phyloP scores from a whole-genome alignment of 2,113 vertebrate species.

The Menura novaehollandiae region DNA sequence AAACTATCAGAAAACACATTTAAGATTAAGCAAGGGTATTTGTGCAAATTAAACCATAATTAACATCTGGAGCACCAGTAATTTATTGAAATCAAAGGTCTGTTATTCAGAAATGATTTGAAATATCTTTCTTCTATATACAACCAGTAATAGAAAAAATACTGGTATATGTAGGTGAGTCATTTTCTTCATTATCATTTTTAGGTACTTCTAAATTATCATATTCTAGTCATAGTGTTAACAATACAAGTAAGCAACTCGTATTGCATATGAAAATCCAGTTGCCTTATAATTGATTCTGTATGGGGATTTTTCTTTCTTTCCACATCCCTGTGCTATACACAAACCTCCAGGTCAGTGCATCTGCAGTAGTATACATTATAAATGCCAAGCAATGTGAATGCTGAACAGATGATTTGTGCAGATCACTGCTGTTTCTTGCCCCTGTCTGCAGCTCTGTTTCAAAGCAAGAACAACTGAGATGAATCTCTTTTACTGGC shows the following conservation, averaged over 20 bases:
- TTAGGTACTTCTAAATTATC: neutral
- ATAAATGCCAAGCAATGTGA: slow-evolving; percentile 12
- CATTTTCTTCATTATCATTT: neutral
- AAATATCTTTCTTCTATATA: neutral
- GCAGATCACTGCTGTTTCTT: slow-evolving; percentile 15
- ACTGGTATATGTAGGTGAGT: neutral
- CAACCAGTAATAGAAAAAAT: neutral
- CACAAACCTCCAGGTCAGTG: neutral
- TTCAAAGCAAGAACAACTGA: neutral
- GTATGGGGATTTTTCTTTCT: neutral
- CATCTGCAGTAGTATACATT: neutral
- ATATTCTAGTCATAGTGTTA: neutral
- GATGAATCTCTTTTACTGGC: neutral
- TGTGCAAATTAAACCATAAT: neutral
- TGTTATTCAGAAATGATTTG: neutral
- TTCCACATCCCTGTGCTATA: neutral
- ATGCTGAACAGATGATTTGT: neutral
- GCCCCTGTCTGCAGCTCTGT: neutral
- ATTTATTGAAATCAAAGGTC: neutral
- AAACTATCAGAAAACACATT: neutral
- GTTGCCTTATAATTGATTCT: neutral
- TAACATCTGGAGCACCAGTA: neutral
- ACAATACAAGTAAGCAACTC: neutral
- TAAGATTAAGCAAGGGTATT: neutral
- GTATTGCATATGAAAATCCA: neutral